Base-by-base conservation (phyloP, 2,888 invertebrate genomes). In the Balanococcus diminutus region DNA sequence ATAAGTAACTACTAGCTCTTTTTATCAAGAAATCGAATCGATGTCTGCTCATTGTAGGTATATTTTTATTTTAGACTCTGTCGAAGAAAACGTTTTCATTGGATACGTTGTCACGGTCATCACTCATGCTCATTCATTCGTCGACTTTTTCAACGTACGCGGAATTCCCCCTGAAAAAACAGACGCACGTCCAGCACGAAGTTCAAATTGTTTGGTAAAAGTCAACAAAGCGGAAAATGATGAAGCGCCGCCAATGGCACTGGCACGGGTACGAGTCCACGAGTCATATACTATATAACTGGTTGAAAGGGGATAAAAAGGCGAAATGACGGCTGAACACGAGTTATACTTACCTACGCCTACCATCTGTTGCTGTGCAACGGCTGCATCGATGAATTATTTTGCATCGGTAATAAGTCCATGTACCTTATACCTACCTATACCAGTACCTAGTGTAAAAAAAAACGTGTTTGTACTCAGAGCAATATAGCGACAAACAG, bases 351-450 rank as follows among this genome's bases (percentile, higher is more conserved):
- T n/a, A n/a, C n/a, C n/a, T n/a, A 75, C 75, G 75, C 75, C 75
- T 32, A 75, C 75, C 75, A 75, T 75, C 75, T 75, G 75, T 75
- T 75, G 75, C 75, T 75, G 32, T 75, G 75, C 75, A 75, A 75
- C 75, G 75, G 32, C 75, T 75, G 32, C 75, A 19, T 75, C 75
- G 75, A 32, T 32, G 75, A 75, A 75, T 67, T 67, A 67, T 67
- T 67, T 67, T 67, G 61, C 61, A 67, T 67, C 25, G 61, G 28
- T 67, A 67, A 67, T 67, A 67, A 67, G 61, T 67, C 61, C 28
- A 25, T 28, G 61, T 28, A 19, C n/a, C n/a, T n/a, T n/a, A n/a
- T n/a, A n/a, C n/a, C n/a, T n/a, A n/a, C n/a, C n/a, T 56, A 11
- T 56, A 42, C 51, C 19, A 42, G 42, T 14, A 42, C 42, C 16